phyloP scores from a whole-genome alignment of 1,140 invertebrate genomes.

The Cotesia glomerata region DNA sequence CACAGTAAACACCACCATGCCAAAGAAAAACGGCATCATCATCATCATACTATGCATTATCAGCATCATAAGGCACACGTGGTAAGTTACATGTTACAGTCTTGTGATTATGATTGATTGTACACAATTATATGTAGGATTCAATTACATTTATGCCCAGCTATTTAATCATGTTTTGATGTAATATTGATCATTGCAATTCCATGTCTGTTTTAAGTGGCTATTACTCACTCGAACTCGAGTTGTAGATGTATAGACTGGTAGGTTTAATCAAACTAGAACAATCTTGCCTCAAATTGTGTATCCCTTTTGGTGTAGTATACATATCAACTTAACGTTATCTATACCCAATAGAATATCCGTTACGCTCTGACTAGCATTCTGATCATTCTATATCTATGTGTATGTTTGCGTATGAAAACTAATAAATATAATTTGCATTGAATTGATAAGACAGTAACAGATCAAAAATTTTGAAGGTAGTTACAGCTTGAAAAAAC shows the following conservation, averaged over 20 bases:
- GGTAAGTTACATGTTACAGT: conserved; percentile 47
- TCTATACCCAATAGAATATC: conserved; percentile 38
- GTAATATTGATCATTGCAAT: neutral
- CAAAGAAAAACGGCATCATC: conserved; percentile 57
- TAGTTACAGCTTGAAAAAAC: too few species aligned
- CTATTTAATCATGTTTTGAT: neutral
- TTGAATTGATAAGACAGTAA: too few species aligned
- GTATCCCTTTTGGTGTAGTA: conserved; percentile 21
- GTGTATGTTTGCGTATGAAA: conserved; percentile 24
- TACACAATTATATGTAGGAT: neutral
- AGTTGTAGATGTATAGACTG: too few species aligned
- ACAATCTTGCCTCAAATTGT: conserved; percentile 6
- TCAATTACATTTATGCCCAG: neutral
- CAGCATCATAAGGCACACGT: conserved; percentile 57
- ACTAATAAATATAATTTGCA: neutral
- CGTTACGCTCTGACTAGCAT: conserved; percentile 45
- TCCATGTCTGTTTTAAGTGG: conserved; percentile 7
- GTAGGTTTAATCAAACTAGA: conserved; percentile 14
- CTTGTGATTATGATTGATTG: neutral
- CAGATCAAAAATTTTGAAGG: too few species aligned
- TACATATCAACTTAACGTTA: conserved; percentile 29
- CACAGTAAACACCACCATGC: conserved; percentile 55
- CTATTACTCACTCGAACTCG: neutral
- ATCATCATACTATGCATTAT: conserved; percentile 58
- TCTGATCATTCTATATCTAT: conserved; percentile 30